phyloP scores from a whole-genome alignment of 1,140 invertebrate genomes.

The Meloidogyne floridensis region DNA sequence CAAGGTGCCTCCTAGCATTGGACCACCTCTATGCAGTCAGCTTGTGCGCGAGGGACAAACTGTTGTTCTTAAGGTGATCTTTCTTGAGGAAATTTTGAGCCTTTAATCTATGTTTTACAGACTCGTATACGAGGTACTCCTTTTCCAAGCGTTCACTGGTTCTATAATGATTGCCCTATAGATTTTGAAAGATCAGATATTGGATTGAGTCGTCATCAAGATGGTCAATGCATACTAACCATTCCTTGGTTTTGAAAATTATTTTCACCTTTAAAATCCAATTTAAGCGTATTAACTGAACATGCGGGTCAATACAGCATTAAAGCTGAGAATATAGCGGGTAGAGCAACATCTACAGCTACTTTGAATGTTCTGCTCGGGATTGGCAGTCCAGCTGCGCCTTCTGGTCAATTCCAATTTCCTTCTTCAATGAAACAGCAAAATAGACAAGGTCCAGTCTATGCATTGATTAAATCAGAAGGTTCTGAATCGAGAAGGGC shows the following conservation, averaged over 20 bases:
- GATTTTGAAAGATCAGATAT: slow-evolving; percentile 13
- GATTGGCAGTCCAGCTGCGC: neutral
- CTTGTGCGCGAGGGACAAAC: slow-evolving; percentile 57
- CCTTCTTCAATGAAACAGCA: neutral
- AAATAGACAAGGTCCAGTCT: slow-evolving; percentile 10
- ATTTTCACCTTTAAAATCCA: slow-evolving; percentile 6
- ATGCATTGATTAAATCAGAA: slow-evolving; percentile 29
- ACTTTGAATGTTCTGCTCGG: slow-evolving; percentile 73
- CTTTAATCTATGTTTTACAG: slow-evolving; percentile 31
- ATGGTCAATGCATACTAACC: slow-evolving; percentile 2
- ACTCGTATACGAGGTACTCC: slow-evolving; percentile 68
- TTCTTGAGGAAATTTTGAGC: neutral
- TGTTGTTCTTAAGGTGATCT: slow-evolving; percentile 46
- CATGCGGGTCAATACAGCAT: slow-evolving; percentile 78
- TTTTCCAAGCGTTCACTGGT: slow-evolving; percentile 68
- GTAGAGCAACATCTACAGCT: slow-evolving; percentile 80
- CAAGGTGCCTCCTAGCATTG: slow-evolving; percentile 41
- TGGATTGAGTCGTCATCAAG: neutral
- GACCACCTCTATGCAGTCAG: slow-evolving; percentile 60
- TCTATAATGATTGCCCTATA: slow-evolving; percentile 66
- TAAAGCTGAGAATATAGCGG: slow-evolving; percentile 75
- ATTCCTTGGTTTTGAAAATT: neutral
- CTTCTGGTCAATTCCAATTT: slow-evolving; percentile 7
- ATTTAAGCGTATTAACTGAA: slow-evolving; percentile 29
- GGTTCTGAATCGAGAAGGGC: slow-evolving; percentile 18